Evolutionary conservation across 1,140 invertebrate genomes (phyloP), one percentile per base, ranked within the genome.

Genomic region (Colletes gigas): DNA sequence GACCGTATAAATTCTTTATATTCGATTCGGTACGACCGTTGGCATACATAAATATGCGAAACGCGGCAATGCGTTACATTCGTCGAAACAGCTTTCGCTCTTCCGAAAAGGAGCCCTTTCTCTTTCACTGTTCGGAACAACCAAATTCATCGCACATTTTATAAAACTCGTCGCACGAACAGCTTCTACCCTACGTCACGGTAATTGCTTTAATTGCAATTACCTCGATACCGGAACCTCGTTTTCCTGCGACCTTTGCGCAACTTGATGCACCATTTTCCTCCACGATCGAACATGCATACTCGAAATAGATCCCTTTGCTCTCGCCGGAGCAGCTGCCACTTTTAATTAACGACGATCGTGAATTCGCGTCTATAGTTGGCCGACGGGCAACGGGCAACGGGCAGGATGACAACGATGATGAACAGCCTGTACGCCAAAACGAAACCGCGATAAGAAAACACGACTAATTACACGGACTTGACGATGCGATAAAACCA

Each of bases 271-370:
- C 55, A 6, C 6, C 54, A 17, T 71, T 66, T 52, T 66, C 76
- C 71, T 59, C 50, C 41, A 19, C 19, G 9, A 9, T 44, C n/a
- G 67, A 55, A 68, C 74, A 52, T 54, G 44, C 44, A 17, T n/a
- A 0, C 5, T 0, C 52, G 41, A 30, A n/a, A 83, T 54, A 39
- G 52, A 59, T 12, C 30, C 30, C 12, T 19, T 14, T 12, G 17
- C 47, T 55, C 44, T 19, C 19, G 8, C 54, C 63, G 66, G 12
- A 41, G 54, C 66, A 78, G 55, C 21, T 80, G 73, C 39, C 80
- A 47, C 81, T 83, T 85, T 88, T 85, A 85, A 88, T 88, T 88
- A 88, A 87, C 78, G 55, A 44, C 73, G 80, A 83, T 83, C 60
- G 68, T 63, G 82, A 87, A 87, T 87, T 88, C 82, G 78, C 78